phyloP scores from a whole-genome alignment of 2,888 invertebrate species.

The Acanthosoma haemorrhoidale region DNA sequence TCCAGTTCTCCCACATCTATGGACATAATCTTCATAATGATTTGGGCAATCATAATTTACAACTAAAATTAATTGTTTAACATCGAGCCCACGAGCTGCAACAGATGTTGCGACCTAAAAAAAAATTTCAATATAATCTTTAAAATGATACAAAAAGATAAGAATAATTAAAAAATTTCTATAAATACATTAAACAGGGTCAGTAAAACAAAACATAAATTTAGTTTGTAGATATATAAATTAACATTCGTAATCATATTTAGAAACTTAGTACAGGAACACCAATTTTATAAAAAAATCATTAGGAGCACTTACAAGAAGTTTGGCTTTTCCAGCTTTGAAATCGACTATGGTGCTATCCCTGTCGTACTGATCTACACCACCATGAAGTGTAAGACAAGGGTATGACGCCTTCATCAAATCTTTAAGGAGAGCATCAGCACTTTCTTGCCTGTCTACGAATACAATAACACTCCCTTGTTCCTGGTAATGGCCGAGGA shows the following conservation, averaged over 20 bases:
- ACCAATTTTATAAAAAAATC: too few species aligned
- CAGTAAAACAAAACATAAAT: too few species aligned
- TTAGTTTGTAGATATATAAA: too few species aligned
- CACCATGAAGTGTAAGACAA: constrained; percentile 96
- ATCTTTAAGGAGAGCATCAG: constrained; percentile 86
- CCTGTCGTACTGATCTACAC: constrained; percentile 98
- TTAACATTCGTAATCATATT: too few species aligned
- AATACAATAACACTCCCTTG: constrained; percentile 92
- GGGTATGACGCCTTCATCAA: constrained; percentile 94
- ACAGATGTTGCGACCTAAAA: constrained; percentile 86
- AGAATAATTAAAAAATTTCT: too few species aligned
- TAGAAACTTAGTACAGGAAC: too few species aligned
- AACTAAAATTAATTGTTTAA: constrained; percentile 93
- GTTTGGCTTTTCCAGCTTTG: constrained; percentile 86
- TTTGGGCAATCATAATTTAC: constrained; percentile 99
- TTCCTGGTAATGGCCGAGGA: constrained; percentile 92
- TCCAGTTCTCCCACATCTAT: constrained; percentile 88
- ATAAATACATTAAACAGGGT: too few species aligned
- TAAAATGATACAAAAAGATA: not conserved
- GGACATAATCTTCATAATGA: constrained; percentile 99
- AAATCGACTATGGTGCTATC: constrained; percentile 97
- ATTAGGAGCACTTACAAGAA: constrained; percentile 64
- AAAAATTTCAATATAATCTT: not conserved
- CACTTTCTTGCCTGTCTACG: constrained; percentile 97
- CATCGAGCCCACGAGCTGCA: constrained; percentile 96